Evolutionary conservation across 2,888 invertebrate genomes (phyloP), one percentile per base, ranked within the genome.

Genomic region (Brachylomia viminalis): DNA sequence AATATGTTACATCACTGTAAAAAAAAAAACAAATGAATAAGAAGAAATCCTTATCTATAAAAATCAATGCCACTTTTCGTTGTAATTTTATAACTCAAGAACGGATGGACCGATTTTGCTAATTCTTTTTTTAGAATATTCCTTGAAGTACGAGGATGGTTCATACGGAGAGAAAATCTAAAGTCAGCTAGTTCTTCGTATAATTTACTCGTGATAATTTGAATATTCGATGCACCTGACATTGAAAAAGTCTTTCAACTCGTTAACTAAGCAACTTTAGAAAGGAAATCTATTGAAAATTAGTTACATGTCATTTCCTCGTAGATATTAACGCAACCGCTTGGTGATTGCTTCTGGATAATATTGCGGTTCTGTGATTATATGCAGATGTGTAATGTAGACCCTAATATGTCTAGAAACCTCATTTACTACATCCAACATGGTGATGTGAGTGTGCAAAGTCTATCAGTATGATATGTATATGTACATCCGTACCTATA

Each of bases 251-350:
- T 8, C 23, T 49, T 71, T 56, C 1, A 58, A 58, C 61, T 72
- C 2, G 11, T 42, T 72, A 45, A 59, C 82, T 72, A 82, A 62
- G 83, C 75, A 82, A 86, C 72, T 83, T 87, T 86, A 88, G 88
- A 88, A 85, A 90, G 89, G 88, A 90, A 86, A 86, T 78, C 72
- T 72, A 79, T 85, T 74, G 82, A 86, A 88, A 89, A 90, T 82
- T 77, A 61, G 76, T 81, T 78, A 83, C 82, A 74, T 77, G 82
- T 81, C 15, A 86, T 90, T 91, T 91, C 88, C 90, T 88, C 62
- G 79, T 83, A 73, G 71, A 71, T 77, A 78, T 73, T 76, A 83
- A 81, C 30, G 67, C 61, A 76, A 75, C 68, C 61, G 20, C 77
- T 49, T 33, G 69, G 47, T 82, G 86, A 90, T 91, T 89, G 78